Conservation (phyloP, 1,140 invertebrate species). For the Periplaneta americana region DNA sequence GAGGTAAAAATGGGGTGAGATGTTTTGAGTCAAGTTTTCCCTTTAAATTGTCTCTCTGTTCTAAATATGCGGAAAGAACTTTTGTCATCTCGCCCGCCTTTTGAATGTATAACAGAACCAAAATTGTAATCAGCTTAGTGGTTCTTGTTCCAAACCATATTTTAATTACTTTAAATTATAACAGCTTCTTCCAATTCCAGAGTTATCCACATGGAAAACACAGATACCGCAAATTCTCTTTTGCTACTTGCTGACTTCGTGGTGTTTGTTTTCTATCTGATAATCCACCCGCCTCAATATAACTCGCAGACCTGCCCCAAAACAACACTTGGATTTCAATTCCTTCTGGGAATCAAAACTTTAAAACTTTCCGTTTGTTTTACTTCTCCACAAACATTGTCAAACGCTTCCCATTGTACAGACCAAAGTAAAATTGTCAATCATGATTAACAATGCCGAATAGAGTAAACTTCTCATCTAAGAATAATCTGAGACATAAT, state of each 20-base stretch:
- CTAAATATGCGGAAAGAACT: neutral
- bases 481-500: no score
- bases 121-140: neutral
- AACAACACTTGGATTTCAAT: neutral
- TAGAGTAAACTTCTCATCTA: no score
- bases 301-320: neutral
- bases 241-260: neutral
- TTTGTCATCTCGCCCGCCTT: neutral
- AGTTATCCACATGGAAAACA: neutral
- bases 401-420: no score
- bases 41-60: neutral
- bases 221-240: neutral
- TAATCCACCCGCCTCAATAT: neutral
- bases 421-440: no score
- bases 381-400: neutral
- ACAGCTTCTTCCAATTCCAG: neutral
- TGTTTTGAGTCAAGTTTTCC: neutral
- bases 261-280: neutral
- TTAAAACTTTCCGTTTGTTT: neutral
- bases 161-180: neutral
- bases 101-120: neutral
- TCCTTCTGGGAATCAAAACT: neutral
- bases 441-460: no score
- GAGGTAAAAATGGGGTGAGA: neutral
- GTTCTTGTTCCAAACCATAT: neutral